A percentile compares a stretch with the other conserved stretches of the same genome.
Conservation (phyloP, 2,113 vertebrate genomes). For the Daphoenositta chrysoptera region DNA sequence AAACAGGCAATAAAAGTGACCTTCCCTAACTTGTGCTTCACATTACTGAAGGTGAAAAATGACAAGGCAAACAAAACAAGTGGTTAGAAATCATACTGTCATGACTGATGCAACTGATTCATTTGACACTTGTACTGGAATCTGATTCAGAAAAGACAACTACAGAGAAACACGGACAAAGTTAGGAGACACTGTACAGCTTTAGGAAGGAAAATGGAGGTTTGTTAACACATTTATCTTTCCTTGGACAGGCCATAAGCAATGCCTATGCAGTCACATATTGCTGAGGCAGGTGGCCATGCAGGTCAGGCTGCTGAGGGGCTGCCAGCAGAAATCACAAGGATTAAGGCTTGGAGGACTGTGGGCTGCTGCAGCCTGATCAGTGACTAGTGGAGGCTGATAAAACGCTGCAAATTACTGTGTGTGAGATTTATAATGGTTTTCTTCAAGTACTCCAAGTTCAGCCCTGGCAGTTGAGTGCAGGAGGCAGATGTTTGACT, state of each 20-base stretch:
- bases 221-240: background rate
- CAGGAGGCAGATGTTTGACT: background rate
- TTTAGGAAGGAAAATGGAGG: background rate
- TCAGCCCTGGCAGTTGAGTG: background rate
- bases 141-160: background rate
- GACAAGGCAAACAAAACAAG: background rate
- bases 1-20: background rate
- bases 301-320: background rate
- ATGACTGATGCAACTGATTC: background rate
- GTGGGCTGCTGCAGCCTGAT: background rate
- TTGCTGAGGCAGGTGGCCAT: background rate
- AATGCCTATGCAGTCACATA: fast-evolving
- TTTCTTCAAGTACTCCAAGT: background rate
- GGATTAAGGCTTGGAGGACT: background rate
- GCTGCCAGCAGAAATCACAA: background rate
- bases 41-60: background rate
- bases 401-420: background rate
- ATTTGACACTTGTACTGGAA: background rate
- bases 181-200: background rate
- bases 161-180: background rate
- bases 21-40: background rate
- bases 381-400: background rate
- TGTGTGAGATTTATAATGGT: background rate
- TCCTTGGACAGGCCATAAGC: background rate
- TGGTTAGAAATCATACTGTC: background rate